Evolutionary conservation across 2,113 vertebrate species (phyloP), one percentile per base, ranked within the genome.

Genomic region (Fregata magnificens): DNA sequence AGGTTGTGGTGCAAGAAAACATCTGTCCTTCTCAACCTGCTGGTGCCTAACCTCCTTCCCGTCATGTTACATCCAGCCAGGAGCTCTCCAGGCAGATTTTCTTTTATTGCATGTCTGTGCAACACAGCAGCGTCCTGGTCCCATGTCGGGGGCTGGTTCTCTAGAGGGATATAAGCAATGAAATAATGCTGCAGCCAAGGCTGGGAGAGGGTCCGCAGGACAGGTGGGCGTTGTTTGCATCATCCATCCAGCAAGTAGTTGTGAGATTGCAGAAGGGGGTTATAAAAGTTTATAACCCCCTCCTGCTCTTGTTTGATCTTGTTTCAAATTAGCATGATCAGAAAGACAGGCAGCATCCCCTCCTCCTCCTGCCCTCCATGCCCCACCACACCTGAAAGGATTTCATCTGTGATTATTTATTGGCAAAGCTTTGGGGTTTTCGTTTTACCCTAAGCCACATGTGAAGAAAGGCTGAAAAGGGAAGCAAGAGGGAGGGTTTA

Each of bases 11-110:
- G 32, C 36, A 36, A 58, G 69, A 36, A 31, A 66, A 50, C 21
- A 22, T 36, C 13, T 3, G 32, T 36, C 59, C 69, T 26, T 13
- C 42, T 36, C 36, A 15, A 14, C 58, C 67, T 7, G 67, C 50
- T 26, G 58, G 17, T 26, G 52, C 36, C 44, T 3, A 1, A 20
- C 12, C 50, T n/a, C 16, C 31, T 36, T 45, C 59, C 16, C 13
- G 0, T 26, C 50, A 10, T 17, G 50, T 15, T 9, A 5, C 11
- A 2, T 9, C 67, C 77, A 44, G 42, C 59, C 13, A 4, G 0
- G 14, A 49, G 77, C 59, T 49, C 42, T 42, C 77, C 42, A 8
- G 40, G 31, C 13, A 20, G 31, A 20, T 42, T 56, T 63, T 45
- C 18, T 42, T 55, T 45, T 21, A 34, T 19, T 24, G 16, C 8